phyloP scores from a whole-genome alignment of 2,113 vertebrate genomes.

The Carlito syrichta region DNA sequence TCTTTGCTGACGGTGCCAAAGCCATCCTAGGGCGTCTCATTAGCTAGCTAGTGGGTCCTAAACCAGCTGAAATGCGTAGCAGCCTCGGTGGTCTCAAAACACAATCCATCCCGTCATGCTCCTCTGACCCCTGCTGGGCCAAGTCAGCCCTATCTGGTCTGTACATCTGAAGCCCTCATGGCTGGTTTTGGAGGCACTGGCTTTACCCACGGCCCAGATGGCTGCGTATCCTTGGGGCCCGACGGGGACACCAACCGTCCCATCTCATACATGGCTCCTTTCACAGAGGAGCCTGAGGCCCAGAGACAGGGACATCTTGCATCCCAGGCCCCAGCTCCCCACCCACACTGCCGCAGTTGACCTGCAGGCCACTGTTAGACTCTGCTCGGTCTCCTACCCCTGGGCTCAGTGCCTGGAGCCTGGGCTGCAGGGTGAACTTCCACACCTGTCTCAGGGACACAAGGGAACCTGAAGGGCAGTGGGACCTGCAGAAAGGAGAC shows the following conservation, averaged over 20 bases:
- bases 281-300: neutral
- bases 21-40: fast-evolving
- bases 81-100: fast-evolving
- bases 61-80: fast-evolving
- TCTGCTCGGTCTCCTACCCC: neutral
- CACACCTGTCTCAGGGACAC: neutral
- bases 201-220: neutral
- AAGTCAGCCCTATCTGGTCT: neutral
- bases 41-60: fast-evolving
- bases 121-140: no score
- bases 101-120: fast-evolving
- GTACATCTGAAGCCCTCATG: neutral
- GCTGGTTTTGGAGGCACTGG: neutral
- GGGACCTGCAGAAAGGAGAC: neutral
- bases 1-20: neutral
- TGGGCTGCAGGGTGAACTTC: no score
- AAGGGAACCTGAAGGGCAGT: neutral
- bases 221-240: neutral
- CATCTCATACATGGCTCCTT: neutral
- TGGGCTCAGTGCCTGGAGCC: neutral
- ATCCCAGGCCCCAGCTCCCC: neutral
- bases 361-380: neutral
- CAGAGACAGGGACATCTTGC: neutral
- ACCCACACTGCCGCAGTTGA: neutral
- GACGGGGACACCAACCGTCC: fast-evolving